Percentiles rank a stretch among this genome's conserved stretches.
phyloP scores from a whole-genome alignment of 2,113 vertebrate genomes.

The Rhombomys opimus region DNA sequence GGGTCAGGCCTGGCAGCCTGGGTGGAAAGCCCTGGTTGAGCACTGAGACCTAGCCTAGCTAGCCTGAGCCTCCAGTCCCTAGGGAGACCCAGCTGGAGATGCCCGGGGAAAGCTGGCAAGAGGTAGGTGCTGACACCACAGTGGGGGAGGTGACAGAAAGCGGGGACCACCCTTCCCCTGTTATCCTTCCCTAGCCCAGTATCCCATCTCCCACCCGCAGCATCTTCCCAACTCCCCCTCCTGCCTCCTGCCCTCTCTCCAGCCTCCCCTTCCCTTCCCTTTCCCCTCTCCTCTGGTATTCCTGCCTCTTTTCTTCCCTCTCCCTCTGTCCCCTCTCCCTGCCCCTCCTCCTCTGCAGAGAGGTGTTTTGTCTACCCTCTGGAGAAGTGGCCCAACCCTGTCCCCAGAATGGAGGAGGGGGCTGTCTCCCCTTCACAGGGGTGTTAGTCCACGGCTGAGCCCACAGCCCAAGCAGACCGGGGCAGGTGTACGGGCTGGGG shows the following conservation, averaged over 20 bases:
- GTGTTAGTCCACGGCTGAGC: not conserved
- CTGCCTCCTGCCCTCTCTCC: too few species aligned
- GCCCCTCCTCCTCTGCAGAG: not conserved
- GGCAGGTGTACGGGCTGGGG: not conserved
- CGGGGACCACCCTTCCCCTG: not conserved
- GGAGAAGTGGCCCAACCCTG: rapidly evolving
- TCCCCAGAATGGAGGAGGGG: not conserved
- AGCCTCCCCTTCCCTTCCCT: rapidly evolving
- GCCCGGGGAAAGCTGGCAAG: not conserved
- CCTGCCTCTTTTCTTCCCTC: not conserved
- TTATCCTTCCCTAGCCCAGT: not conserved
- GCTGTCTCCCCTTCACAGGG: not conserved
- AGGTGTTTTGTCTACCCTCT: not conserved
- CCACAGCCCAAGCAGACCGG: not conserved
- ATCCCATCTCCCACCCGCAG: not conserved
- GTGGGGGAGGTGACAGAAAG: not conserved
- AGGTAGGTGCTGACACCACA: not conserved
- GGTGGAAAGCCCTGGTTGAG: too few species aligned
- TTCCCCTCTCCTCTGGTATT: too few species aligned
- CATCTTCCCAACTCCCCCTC: too few species aligned
- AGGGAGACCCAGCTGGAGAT: not conserved
- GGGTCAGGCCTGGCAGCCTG: not conserved
- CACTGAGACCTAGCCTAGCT: not conserved
- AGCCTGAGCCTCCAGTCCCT: not conserved
- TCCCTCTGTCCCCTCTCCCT: not conserved